phyloP scores from a whole-genome alignment of 2,888 invertebrate species.

The Helleia helle region DNA sequence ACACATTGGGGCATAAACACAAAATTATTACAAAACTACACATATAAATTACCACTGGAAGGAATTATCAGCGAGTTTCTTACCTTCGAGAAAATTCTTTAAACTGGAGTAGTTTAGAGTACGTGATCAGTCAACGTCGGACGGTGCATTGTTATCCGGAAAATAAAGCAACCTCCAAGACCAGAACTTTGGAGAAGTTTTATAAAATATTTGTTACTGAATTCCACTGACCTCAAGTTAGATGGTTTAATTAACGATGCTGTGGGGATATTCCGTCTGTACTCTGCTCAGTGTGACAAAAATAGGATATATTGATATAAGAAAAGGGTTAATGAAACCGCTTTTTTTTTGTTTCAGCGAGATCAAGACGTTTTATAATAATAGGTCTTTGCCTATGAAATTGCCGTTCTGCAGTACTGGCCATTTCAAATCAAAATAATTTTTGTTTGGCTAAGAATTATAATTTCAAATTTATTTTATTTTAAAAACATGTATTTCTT shows the following conservation, averaged over 20 bases:
- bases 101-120: slow-evolving; percentile 19
- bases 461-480: too few species aligned
- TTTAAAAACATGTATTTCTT: too few species aligned
- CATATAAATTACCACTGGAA: slow-evolving; percentile 20
- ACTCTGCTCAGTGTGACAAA: too few species aligned
- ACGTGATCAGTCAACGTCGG: slow-evolving; percentile 54
- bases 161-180: slow-evolving; percentile 44
- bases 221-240: slow-evolving; percentile 15
- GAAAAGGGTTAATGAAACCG: too few species aligned
- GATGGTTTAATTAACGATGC: not conserved
- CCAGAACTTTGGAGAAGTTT: slow-evolving; percentile 35
- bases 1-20: not conserved
- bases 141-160: slow-evolving; percentile 47
- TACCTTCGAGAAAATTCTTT: slow-evolving; percentile 18
- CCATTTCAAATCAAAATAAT: too few species aligned
- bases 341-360: too few species aligned
- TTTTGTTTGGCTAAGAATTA: too few species aligned
- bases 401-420: too few species aligned
- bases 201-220: slow-evolving; percentile 41
- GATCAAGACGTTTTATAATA: too few species aligned
- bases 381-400: too few species aligned
- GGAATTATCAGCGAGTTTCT: slow-evolving; percentile 12
- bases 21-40: slow-evolving; percentile 15
- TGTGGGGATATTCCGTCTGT: not conserved
- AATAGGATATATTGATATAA: too few species aligned